Conservation (phyloP, 2,888 invertebrate species). For the Pristionchus maxplancki region DNA sequence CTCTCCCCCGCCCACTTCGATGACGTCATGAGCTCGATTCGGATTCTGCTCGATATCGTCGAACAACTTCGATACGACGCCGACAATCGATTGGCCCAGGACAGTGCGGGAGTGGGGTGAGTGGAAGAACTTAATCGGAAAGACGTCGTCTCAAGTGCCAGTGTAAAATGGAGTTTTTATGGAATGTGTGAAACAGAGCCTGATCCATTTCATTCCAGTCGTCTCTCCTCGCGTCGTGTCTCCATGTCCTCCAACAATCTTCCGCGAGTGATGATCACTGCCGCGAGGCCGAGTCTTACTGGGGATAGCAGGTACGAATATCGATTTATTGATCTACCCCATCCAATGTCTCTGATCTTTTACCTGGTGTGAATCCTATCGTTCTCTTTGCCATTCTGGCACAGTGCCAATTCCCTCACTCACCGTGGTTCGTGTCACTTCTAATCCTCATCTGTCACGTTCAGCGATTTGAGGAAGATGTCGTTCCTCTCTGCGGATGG, state of each 20-base stretch:
- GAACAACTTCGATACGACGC: conserved; percentile 75
- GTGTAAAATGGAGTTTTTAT: too few species aligned
- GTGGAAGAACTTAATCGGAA: background rate
- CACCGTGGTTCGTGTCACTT: background rate
- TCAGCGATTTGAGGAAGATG: conserved; percentile 69
- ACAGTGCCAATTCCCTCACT: background rate
- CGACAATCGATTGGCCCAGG: conserved; percentile 67
- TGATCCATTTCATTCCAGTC: conserved; percentile 50
- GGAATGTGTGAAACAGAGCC: background rate
- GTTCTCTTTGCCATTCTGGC: background rate
- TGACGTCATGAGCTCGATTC: conserved; percentile 72
- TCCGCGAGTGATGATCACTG: conserved; percentile 76
- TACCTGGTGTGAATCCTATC: background rate
- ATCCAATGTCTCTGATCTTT: background rate
- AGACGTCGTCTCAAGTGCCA: too few species aligned
- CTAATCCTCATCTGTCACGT: conserved; percentile 8
- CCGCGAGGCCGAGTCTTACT: conserved; percentile 74
- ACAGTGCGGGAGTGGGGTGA: conserved; percentile 61
- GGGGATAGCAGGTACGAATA: conserved; percentile 60
- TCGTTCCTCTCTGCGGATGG: conserved; percentile 76
- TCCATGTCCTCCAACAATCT: conserved; percentile 75
- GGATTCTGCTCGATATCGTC: conserved; percentile 74
- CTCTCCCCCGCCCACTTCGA: conserved; percentile 73
- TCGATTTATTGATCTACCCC: background rate
- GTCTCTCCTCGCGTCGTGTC: conserved; percentile 74